Evolutionary conservation across 2,797 vertebrate species (phyloP).

Genomic region (Labroides dimidiatus): DNA sequence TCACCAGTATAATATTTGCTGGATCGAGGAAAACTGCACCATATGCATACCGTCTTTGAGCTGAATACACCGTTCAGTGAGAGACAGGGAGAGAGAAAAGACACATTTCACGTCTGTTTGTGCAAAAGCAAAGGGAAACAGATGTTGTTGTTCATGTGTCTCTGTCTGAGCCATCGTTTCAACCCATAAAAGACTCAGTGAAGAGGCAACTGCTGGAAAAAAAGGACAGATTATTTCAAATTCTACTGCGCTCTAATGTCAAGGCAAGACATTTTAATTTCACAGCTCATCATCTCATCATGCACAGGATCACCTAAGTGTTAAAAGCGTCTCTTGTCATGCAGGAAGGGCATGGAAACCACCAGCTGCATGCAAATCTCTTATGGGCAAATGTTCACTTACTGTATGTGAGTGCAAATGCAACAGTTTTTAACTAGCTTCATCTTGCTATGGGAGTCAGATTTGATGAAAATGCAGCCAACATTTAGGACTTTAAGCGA

Average conservation of each 20-base stretch:
- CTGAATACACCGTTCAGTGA: constrained; percentile 30
- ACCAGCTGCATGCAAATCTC: background rate
- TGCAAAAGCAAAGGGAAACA: constrained; percentile 29
- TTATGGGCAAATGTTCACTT: background rate
- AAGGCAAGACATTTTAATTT: constrained; percentile 35
- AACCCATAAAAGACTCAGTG: constrained; percentile 57
- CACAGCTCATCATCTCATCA: constrained; percentile 44
- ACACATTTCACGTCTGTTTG: constrained; percentile 7
- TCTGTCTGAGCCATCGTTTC: constrained; percentile 41
- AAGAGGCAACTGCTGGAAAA: constrained; percentile 41
- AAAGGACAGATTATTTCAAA: constrained; percentile 45
- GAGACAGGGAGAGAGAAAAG: constrained; percentile 9
- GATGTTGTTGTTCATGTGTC: constrained; percentile 47
- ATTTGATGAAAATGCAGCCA: constrained; percentile 29
- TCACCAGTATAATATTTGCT: constrained; percentile 24
- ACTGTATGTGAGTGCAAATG: too few relatives aligned
- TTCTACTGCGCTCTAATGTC: constrained; percentile 36
- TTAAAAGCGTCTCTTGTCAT: constrained; percentile 5
- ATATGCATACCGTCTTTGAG: constrained; percentile 25
- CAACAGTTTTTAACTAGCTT: too few relatives aligned
- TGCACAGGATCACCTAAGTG: constrained; percentile 7
- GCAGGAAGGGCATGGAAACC: constrained; percentile 21
- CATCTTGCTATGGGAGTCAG: constrained; percentile 9
- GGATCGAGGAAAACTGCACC: constrained; percentile 25
- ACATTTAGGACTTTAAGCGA: constrained; percentile 60